Percentiles rank a stretch among this genome's conserved stretches.
phyloP scores from a whole-genome alignment of 1,140 invertebrate genomes.

The Neuroterus valhalla region DNA sequence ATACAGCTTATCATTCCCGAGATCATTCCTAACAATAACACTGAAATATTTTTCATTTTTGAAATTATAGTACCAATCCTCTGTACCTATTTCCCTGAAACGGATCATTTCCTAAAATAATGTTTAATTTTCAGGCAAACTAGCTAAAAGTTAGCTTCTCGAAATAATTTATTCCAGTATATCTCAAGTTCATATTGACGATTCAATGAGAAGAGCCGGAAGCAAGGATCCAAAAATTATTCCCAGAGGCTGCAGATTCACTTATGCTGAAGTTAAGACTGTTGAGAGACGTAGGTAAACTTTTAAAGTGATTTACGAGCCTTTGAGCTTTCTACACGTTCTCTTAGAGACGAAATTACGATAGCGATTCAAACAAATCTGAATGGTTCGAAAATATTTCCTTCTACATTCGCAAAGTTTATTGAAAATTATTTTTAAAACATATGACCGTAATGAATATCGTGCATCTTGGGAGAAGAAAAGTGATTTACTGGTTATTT shows the following conservation, averaged over 20 bases:
- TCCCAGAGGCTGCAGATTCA: conserved; percentile 28
- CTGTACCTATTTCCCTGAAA: too few relatives aligned
- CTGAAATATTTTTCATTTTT: too few relatives aligned
- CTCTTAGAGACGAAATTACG: not conserved
- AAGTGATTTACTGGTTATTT: not conserved
- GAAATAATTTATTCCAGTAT: not conserved
- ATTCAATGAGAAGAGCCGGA: conserved; percentile 8
- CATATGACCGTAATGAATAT: conserved; percentile 15
- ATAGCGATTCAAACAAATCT: not conserved
- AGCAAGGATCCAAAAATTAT: conserved; percentile 14
- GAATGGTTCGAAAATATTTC: not conserved
- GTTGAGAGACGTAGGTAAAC: conserved; percentile 36
- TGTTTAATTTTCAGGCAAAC: not conserved
- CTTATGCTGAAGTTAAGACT: not conserved
- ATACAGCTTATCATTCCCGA: too few relatives aligned
- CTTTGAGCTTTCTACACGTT: conserved; percentile 42
- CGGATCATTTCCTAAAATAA: not conserved
- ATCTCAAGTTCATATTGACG: conserved; percentile 4
- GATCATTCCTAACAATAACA: too few relatives aligned
- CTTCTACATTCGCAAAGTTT: conserved; percentile 4
- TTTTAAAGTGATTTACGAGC: conserved; percentile 54
- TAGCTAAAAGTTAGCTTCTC: not conserved
- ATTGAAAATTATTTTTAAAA: conserved; percentile 17
- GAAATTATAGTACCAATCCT: too few relatives aligned
- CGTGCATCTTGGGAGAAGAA: not conserved